Percentiles rank a stretch among this genome's conserved stretches.
phyloP scores from a whole-genome alignment of 2,888 invertebrate species.

The Lissonota sp. region DNA sequence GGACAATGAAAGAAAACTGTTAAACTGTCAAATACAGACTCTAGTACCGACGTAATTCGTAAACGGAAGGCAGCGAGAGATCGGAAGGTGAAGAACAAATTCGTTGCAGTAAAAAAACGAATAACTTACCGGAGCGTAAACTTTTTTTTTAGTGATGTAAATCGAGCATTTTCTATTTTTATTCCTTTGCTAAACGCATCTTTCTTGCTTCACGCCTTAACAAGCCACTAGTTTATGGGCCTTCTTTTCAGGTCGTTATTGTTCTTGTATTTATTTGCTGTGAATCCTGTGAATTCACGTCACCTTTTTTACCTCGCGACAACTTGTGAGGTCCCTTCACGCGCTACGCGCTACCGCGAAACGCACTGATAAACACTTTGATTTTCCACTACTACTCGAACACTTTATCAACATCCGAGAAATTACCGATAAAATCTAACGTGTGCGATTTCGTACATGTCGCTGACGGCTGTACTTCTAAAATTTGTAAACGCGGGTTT shows the following conservation, averaged over 20 bases:
- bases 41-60: not conserved
- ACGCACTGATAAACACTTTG: not conserved
- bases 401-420: constrained; percentile 9
- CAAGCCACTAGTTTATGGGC: not conserved
- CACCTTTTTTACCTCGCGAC: constrained; percentile 41
- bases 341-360: constrained; percentile 9
- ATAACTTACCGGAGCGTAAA: constrained; percentile 64
- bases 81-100: constrained; percentile 3
- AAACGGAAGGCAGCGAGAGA: constrained; percentile 8
- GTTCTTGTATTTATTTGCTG: constrained; percentile 38
- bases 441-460: constrained; percentile 4
- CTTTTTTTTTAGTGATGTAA: constrained; percentile 62
- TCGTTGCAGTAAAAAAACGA: not conserved
- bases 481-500: constrained; percentile 64
- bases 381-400: constrained; percentile 4
- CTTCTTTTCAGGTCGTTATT: not conserved
- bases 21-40: too few species aligned
- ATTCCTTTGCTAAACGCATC: constrained; percentile 17
- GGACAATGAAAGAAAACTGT: too few species aligned
- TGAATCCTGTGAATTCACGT: constrained; percentile 61
- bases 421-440: not conserved
- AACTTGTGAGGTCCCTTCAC: constrained; percentile 2
- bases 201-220: not conserved
- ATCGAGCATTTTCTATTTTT: constrained; percentile 45
- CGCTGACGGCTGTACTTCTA: constrained; percentile 37